Evolutionary conservation across 2,888 invertebrate genomes (phyloP).

Genomic region (Leistus spinibarbis): DNA sequence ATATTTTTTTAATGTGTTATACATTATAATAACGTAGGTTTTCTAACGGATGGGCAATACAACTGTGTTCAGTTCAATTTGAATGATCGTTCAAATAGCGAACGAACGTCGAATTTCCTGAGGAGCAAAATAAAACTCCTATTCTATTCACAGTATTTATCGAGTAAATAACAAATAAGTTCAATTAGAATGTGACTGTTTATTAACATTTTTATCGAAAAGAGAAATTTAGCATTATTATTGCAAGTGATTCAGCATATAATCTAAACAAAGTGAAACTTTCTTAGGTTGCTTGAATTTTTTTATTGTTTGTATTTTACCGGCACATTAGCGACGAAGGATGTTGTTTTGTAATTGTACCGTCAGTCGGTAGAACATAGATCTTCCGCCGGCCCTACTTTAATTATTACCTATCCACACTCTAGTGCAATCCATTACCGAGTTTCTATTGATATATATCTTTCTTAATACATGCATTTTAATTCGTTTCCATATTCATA

Average conservation of each 20-base stretch:
- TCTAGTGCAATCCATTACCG: slow-evolving; percentile 15
- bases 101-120: no score
- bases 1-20: no score
- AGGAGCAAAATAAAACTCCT: neutral
- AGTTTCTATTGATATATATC: slow-evolving; percentile 20
- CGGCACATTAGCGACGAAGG: slow-evolving; percentile 12
- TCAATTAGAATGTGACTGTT: neutral
- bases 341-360: slow-evolving; percentile 20
- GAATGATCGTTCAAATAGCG: no score
- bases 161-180: neutral
- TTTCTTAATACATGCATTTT: neutral
- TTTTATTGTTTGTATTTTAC: neutral
- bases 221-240: slow-evolving; percentile 1
- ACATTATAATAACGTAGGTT: no score
- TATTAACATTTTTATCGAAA: neutral
- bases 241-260: slow-evolving; percentile 4
- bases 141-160: neutral
- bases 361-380: slow-evolving; percentile 2
- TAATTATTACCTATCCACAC: slow-evolving; percentile 17
- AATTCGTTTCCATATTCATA: neutral
- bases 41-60: no score
- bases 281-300: neutral
- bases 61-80: no score
- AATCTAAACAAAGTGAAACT: slow-evolving; percentile 15
- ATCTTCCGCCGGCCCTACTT: slow-evolving; percentile 22